These are phyloP conservation scores for Psylliodes chrysocephalus DNA, from an alignment of 2,888 invertebrate genomes.

Conservation along the genomic window DNA sequence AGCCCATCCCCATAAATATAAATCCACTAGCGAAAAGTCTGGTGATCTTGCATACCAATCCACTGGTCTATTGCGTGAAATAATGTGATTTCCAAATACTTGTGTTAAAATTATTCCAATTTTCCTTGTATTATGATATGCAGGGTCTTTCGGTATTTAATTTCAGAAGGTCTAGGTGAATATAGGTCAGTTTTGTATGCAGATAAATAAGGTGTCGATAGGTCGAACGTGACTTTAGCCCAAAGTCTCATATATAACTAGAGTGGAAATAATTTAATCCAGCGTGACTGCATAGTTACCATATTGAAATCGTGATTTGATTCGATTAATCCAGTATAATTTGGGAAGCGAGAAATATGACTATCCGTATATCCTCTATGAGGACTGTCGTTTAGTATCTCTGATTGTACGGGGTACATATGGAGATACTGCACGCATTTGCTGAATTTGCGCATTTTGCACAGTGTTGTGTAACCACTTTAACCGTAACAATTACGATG, in stretches of 20 bases:
- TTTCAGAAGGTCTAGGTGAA: slow-evolving; percentile 27
- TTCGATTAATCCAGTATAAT: slow-evolving; percentile 38
- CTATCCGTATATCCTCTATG: not conserved
- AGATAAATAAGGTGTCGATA: slow-evolving; percentile 47
- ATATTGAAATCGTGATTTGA: slow-evolving; percentile 42
- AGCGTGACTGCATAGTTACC: slow-evolving; percentile 36
- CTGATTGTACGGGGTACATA: not conserved
- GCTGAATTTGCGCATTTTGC: too few species aligned
- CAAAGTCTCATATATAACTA: slow-evolving; percentile 33
- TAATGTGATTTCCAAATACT: too few species aligned
- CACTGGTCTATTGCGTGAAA: too few species aligned
- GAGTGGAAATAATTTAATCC: slow-evolving; percentile 39
- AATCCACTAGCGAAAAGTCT: too few species aligned
- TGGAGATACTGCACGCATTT: not conserved
- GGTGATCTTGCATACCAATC: too few species aligned
- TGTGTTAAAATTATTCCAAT: too few species aligned
- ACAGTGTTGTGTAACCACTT: too few species aligned
- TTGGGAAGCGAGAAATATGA: slow-evolving; percentile 17
- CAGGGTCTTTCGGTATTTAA: slow-evolving; percentile 36
- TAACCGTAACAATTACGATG: too few species aligned
- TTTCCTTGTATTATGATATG: too few species aligned
- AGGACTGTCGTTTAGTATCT: not conserved
- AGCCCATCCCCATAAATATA: too few species aligned
- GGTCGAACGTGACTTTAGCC: slow-evolving; percentile 45
- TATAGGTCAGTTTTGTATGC: slow-evolving; percentile 34